Evolutionary conservation across 2,113 vertebrate species (phyloP).

Genomic region (Paramormyrops kingsleyae): DNA sequence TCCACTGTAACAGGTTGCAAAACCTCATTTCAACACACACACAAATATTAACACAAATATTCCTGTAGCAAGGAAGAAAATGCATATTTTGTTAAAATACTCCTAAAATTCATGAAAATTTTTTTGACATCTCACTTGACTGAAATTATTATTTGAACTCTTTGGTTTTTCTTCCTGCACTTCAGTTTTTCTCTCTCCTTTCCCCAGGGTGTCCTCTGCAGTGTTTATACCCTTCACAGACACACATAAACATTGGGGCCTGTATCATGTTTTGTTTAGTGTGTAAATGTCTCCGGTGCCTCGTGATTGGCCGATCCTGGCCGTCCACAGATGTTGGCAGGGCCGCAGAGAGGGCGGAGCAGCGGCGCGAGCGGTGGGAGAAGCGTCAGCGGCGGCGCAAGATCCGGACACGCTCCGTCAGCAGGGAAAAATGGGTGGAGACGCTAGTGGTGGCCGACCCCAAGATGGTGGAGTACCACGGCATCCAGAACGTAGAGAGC

Average conservation of each 20-base stretch:
- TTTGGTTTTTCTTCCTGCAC: background rate
- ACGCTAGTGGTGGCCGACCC: conserved; percentile 88
- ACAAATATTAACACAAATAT: background rate
- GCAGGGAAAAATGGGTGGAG: conserved; percentile 95
- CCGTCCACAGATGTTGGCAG: conserved; percentile 36
- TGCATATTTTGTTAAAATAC: background rate
- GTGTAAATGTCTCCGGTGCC: background rate
- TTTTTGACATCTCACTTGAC: background rate
- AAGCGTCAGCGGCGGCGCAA: conserved; percentile 50
- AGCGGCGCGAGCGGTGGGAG: conserved; percentile 67
- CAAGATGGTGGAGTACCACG: conserved; percentile 91
- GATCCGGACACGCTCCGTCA: conserved; percentile 73
- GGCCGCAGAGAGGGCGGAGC: conserved; percentile 44
- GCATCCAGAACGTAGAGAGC: conserved; percentile 70
- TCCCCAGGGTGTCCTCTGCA: background rate
- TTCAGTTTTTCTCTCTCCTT: background rate
- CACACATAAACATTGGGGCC: background rate
- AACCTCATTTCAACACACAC: background rate
- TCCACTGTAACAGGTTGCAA: background rate
- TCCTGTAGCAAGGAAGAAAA: background rate
- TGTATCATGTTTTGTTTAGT: background rate
- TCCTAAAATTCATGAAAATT: background rate
- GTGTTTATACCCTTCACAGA: background rate
- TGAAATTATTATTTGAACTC: background rate
- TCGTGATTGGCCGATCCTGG: conserved; percentile 16